These are phyloP conservation scores for Amphilophus citrinellus DNA, from an alignment of 2,113 vertebrate genomes.

Conservation along the genomic window DNA sequence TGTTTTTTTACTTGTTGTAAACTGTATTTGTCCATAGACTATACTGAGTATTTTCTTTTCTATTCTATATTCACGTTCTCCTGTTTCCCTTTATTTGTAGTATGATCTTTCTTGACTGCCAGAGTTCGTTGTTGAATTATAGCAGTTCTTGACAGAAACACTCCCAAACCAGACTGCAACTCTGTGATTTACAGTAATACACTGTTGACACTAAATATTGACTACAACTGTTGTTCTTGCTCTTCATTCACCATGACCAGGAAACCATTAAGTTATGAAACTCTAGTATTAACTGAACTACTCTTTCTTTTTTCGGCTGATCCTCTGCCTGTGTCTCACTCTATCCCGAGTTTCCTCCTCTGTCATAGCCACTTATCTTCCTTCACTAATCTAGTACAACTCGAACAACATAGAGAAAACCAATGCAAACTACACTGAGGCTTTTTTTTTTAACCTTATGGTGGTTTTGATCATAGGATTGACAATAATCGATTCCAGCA, in stretches of 20 bases:
- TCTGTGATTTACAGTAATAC: not conserved
- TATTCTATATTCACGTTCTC: not conserved
- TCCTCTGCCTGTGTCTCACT: no score
- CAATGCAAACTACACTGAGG: no score
- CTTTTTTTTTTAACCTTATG: no score
- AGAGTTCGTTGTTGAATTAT: constrained; percentile 16
- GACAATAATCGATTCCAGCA: not conserved
- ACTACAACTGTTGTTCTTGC: not conserved
- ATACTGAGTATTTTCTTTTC: not conserved
- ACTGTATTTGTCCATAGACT: not conserved
- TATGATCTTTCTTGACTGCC: not conserved
- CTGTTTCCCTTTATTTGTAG: not conserved
- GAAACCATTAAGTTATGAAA: not conserved
- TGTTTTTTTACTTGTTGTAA: not conserved
- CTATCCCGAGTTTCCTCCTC: no score
- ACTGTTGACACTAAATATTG: not conserved
- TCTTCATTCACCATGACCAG: not conserved
- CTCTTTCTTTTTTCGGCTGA: not conserved
- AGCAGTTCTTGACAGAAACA: not conserved
- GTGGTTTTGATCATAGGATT: not conserved
- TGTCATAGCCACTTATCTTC: no score
- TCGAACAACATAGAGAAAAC: not conserved
- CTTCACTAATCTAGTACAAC: no score
- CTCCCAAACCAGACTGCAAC: not conserved
- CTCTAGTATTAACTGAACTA: not conserved